phyloP scores from a whole-genome alignment of 2,113 vertebrate genomes.

The Anseranas semipalmata region DNA sequence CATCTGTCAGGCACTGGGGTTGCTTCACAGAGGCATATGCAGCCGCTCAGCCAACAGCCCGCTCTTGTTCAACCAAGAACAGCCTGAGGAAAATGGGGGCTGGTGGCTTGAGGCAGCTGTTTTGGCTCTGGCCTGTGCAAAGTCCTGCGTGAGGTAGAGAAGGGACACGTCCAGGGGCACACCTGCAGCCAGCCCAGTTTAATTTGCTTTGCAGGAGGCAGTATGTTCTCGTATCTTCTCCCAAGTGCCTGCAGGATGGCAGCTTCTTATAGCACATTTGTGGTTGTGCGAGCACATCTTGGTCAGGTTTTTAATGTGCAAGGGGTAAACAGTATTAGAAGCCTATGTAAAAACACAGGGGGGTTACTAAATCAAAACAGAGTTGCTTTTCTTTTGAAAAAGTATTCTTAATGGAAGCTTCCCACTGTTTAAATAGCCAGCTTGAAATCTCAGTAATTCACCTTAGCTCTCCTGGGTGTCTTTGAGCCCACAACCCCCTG shows the following conservation, averaged over 20 bases:
- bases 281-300: not conserved
- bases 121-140: not conserved
- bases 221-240: not conserved
- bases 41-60: not conserved
- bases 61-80: not conserved
- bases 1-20: not conserved
- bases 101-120: not conserved
- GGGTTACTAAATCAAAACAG: not conserved
- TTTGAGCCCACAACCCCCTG: not conserved
- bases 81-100: not conserved
- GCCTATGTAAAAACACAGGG: not conserved
- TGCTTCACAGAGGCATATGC: not conserved
- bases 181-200: not conserved
- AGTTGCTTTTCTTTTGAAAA: not conserved
- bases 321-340: not conserved
- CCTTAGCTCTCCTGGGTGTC: not conserved
- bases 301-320: not conserved
- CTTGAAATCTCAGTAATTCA: not conserved
- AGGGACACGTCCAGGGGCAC: not conserved
- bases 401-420: not conserved
- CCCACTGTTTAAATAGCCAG: not conserved
- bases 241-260: not conserved
- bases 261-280: accelerated
- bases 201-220: not conserved
- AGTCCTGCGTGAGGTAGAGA: not conserved